Percentiles rank a stretch among this genome's conserved stretches.
Conservation (phyloP, 2,113 vertebrate genomes). For the Scophthalmus maximus region DNA sequence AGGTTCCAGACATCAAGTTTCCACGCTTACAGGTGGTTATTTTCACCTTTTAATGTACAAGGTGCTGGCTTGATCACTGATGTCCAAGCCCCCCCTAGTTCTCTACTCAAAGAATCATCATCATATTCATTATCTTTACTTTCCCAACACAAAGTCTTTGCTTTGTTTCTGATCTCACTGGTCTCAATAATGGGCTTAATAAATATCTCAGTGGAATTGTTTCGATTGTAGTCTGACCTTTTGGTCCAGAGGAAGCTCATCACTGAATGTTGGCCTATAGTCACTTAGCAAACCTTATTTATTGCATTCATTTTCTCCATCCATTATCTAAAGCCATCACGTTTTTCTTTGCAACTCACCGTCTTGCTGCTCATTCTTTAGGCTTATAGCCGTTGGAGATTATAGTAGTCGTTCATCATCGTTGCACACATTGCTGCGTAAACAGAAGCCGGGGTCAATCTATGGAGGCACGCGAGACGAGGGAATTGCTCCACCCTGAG, state of each 20-base stretch:
- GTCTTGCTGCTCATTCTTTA: constrained; percentile 9
- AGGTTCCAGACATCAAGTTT: not conserved
- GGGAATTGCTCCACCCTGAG: constrained; percentile 37
- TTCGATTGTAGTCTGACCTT: too few species aligned
- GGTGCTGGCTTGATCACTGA: too few species aligned
- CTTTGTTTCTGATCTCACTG: not conserved
- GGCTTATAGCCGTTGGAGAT: not conserved
- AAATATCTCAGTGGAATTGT: too few species aligned
- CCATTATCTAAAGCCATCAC: constrained; percentile 1
- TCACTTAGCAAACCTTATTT: not conserved
- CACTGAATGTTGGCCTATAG: not conserved
- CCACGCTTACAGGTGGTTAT: too few species aligned
- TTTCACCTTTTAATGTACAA: too few species aligned
- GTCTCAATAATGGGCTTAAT: not conserved
- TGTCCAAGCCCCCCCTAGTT: too few species aligned
- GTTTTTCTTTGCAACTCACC: constrained; percentile 9
- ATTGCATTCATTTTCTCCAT: not conserved
- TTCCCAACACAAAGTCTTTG: too few species aligned
- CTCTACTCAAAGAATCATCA: too few species aligned
- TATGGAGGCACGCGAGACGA: constrained; percentile 26
- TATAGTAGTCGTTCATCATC: constrained; percentile 59
- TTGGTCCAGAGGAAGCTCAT: constrained; percentile 9
- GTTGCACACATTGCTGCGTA: constrained; percentile 53
- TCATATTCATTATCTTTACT: too few species aligned
- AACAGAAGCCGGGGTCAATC: constrained; percentile 67